A percentile compares a stretch with the other conserved stretches of the same genome.
These are phyloP conservation scores for Nephrocerus scutellatus DNA, from an alignment of 2,888 invertebrate species.

Conservation along the genomic window DNA sequence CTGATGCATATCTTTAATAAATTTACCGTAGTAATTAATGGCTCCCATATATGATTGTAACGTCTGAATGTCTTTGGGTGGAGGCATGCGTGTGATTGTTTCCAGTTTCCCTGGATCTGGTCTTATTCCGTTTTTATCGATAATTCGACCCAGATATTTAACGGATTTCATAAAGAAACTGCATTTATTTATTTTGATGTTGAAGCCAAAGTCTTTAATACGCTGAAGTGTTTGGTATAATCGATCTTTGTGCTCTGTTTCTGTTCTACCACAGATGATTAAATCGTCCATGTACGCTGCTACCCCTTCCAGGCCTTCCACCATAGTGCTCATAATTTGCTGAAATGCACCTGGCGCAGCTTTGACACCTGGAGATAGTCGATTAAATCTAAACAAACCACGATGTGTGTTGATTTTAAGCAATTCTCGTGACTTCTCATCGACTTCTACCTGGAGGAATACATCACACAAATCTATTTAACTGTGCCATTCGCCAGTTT, in stretches of 20 bases:
- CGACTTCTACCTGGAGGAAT: conserved; percentile 22
- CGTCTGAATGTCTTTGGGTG: conserved; percentile 16
- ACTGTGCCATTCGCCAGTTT: conserved; percentile 14
- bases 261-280: conserved; percentile 13
- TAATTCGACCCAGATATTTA: conserved; percentile 18
- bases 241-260: conserved; percentile 13
- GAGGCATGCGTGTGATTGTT: conserved; percentile 12
- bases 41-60: conserved; percentile 16
- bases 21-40: conserved; percentile 19
- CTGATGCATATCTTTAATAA: conserved; percentile 11
- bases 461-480: conserved; percentile 23
- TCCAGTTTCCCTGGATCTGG: conserved; percentile 13
- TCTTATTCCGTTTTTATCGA: conserved; percentile 9
- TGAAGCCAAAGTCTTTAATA: conserved; percentile 13
- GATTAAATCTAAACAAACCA: conserved; percentile 16
- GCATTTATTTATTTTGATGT: conserved; percentile 17
- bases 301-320: conserved; percentile 12
- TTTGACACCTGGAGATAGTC: conserved; percentile 23
- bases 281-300: conserved; percentile 20
- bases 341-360: conserved; percentile 22
- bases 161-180: conserved; percentile 10
- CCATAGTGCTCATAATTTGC: conserved; percentile 19
- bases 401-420: conserved; percentile 19
- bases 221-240: conserved; percentile 9
- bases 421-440: conserved; percentile 17